phyloP scores from a whole-genome alignment of 2,797 vertebrate genomes.

The Channallabes apus region DNA sequence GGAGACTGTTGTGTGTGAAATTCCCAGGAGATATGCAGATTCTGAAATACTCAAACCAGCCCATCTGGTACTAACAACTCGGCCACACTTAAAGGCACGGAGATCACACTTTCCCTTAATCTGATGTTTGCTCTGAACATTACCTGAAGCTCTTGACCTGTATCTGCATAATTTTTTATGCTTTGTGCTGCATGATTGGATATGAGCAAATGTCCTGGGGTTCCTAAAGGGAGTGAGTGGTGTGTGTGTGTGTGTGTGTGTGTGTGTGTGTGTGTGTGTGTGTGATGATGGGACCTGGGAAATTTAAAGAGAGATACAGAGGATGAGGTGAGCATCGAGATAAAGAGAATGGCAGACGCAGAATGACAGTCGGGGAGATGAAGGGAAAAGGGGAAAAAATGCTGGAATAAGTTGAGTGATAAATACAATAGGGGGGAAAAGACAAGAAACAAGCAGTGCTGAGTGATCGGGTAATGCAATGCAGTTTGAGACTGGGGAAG shows the following conservation, averaged over 20 bases:
- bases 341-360: not conserved
- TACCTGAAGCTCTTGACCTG: no score
- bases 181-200: no score
- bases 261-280: no score
- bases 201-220: not conserved
- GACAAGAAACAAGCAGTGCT: not conserved
- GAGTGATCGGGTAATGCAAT: not conserved
- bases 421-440: conserved; percentile 12
- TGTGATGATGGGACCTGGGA: conserved; percentile 5
- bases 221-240: not conserved
- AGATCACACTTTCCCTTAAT: no score
- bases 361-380: conserved; percentile 21
- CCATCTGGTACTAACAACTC: no score
- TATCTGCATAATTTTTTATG: no score
- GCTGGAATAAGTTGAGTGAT: conserved; percentile 6
- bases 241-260: no score
- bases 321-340: conserved; percentile 12
- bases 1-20: no score
- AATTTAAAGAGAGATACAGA: not conserved
- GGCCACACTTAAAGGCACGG: no score
- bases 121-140: no score
- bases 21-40: no score
- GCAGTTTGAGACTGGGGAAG: not conserved
- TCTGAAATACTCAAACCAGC: no score
- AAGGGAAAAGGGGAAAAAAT: conserved; percentile 16